Conservation (phyloP, 1,140 invertebrate species). For the Adoxophyes honmai region DNA sequence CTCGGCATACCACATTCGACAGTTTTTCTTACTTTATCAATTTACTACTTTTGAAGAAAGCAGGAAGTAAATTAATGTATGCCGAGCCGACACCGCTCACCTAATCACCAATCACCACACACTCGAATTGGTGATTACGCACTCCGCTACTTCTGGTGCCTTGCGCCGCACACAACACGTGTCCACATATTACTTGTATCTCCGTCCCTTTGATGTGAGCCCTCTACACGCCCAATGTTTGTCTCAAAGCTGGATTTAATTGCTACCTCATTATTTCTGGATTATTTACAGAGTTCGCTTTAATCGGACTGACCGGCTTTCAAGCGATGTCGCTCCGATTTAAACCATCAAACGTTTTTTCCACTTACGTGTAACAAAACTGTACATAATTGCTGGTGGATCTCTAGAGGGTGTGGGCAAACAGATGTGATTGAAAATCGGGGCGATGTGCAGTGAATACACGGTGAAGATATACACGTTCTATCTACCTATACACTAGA, state of each 20-base stretch:
- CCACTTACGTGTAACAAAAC: constrained; percentile 17
- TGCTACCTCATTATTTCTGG: constrained; percentile 72
- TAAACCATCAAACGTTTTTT: constrained; percentile 54
- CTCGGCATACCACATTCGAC: no score
- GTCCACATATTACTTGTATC: constrained; percentile 17
- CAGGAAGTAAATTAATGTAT: no score
- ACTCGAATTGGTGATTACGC: no score
- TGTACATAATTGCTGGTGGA: constrained; percentile 54
- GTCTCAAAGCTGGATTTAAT: constrained; percentile 72
- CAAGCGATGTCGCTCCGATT: constrained; percentile 38
- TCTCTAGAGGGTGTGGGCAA: neutral
- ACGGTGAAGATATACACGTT: no score
- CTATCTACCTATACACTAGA: no score
- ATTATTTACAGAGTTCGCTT: constrained; percentile 66
- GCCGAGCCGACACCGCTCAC: no score
- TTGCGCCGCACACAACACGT: constrained; percentile 17
- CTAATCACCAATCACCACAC: no score
- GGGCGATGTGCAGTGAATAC: no score
- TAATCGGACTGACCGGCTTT: constrained; percentile 35
- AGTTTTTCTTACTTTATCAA: no score
- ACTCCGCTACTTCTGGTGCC: neutral
- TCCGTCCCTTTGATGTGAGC: constrained; percentile 51
- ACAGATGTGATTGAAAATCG: no score
- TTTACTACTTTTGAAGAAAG: no score
- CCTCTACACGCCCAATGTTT: constrained; percentile 39